Base-by-base conservation (phyloP, 2,888 invertebrate genomes). In the Pandemis cinnamomeana region DNA sequence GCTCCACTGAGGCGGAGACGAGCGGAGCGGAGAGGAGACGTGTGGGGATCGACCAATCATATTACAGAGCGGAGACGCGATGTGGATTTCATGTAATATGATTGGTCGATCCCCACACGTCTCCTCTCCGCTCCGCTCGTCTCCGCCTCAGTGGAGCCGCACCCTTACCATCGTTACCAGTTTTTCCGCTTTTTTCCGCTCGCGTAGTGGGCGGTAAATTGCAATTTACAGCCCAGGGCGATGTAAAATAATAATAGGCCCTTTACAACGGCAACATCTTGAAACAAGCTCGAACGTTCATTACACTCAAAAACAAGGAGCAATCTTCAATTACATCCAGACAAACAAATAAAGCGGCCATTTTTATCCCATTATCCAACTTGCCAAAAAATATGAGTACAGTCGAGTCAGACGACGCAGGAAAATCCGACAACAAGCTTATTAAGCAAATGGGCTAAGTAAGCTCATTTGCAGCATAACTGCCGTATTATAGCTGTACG, bases 391-490 rank as follows among this genome's bases (percentile, higher is more conserved):
- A 66, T 36, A 66, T 41, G 41, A 51, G 20, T 20, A 48, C 48
- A 11, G 48, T 13, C 27, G 36, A 48, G 27, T 27, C 51, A 46
- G 10, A 46, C 46, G 27, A 13, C 2, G 20, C 20, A 36, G 61
- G 41, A 6, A n/a, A 27, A 51, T 51, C n/a, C 7, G 48, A 48
- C 51, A 20, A 64, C 51, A 48, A 66, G 66, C 66, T 53, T 51
- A 66, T 66, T 51, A 66, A 13, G 51, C 41, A 66, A 66, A 66
- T 51, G 66, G 51, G 66, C 66, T 66, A 51, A 51, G 51, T 15
- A 27, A 20, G n/a, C 51, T 51, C 51, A 46, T 66, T 62, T 62
- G 41, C 42, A n/a, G 61, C 7, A 42, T 62, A 42, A 62, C n/a
- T n/a, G 61, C 2, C 36, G 61, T 62, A 42, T 51, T 51, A 51